phyloP scores from a whole-genome alignment of 2,113 vertebrate genomes.

The Amphiprion percula region DNA sequence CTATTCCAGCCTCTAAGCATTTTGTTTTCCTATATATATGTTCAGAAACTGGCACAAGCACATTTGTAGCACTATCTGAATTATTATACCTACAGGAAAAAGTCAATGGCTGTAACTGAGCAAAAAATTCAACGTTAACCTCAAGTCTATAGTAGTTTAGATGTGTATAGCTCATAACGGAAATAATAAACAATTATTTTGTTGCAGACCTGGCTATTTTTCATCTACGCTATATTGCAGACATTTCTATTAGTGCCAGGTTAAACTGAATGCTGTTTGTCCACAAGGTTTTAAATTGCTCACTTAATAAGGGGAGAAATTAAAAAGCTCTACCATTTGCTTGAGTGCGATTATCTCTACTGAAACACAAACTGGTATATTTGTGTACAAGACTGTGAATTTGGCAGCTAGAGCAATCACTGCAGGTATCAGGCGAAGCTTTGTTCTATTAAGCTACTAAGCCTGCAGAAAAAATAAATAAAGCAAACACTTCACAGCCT shows the following conservation, averaged over 20 bases:
- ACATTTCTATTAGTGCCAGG: too few relatives aligned
- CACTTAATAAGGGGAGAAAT: too few relatives aligned
- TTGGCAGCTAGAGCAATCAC: constrained; percentile 30
- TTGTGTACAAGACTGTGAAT: not conserved
- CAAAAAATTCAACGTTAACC: not conserved
- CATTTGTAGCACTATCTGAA: not conserved
- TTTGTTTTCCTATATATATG: not conserved
- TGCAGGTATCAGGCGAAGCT: constrained; percentile 26
- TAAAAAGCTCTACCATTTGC: too few relatives aligned
- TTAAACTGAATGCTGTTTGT: not conserved
- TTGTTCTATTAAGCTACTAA: constrained; percentile 40
- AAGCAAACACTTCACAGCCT: constrained; percentile 27
- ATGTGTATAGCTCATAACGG: too few relatives aligned
- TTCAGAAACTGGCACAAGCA: constrained; percentile 11
- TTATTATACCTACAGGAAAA: not conserved
- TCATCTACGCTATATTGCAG: too few relatives aligned
- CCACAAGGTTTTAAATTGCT: not conserved
- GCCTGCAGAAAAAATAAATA: constrained; percentile 17
- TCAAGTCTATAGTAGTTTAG: not conserved
- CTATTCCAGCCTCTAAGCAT: not conserved
- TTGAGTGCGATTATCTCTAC: too few relatives aligned
- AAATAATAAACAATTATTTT: too few relatives aligned
- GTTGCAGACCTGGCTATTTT: too few relatives aligned
- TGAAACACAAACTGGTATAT: too few relatives aligned
- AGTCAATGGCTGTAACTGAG: not conserved